Percentiles rank a stretch among this genome's conserved stretches.
These are phyloP conservation scores for Druceiella hillmani DNA, from an alignment of 2,888 invertebrate species.

Conservation along the genomic window DNA sequence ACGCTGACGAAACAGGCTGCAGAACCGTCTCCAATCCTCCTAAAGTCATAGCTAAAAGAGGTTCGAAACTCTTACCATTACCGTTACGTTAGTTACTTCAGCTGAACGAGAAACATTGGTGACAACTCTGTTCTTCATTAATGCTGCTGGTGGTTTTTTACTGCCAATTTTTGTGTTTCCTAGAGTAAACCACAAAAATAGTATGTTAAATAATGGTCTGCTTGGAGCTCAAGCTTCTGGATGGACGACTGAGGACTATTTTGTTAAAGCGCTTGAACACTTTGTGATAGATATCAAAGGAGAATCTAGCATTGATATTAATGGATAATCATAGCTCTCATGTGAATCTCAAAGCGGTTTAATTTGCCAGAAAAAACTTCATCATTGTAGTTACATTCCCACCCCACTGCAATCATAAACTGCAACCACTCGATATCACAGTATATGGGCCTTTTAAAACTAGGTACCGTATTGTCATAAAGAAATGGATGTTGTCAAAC, in stretches of 20 bases:
- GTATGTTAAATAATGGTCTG: constrained; percentile 19
- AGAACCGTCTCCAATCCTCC: constrained; percentile 15
- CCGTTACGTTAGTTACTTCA: constrained; percentile 11
- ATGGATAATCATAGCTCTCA: constrained; percentile 21
- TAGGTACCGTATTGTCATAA: constrained; percentile 16
- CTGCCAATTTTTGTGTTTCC: constrained; percentile 13
- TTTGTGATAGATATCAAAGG: constrained; percentile 21
- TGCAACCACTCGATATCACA: constrained; percentile 19
- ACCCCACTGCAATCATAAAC: constrained; percentile 22
- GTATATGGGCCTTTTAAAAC: constrained; percentile 19
- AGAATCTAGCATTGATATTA: constrained; percentile 21
- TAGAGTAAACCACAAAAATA: constrained; percentile 12
- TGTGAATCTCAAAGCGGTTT: constrained; percentile 19
- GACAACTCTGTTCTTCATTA: too few relatives aligned
- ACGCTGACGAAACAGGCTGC: constrained; percentile 10
- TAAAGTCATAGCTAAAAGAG: constrained; percentile 13
- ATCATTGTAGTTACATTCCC: constrained; percentile 19
- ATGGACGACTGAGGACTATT: constrained; percentile 22
- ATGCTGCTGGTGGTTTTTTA: constrained; percentile 10
- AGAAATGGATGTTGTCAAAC: constrained; percentile 21
- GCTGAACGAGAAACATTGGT: too few relatives aligned
- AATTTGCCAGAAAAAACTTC: constrained; percentile 18
- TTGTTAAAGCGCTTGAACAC: constrained; percentile 21
- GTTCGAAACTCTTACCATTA: constrained; percentile 14
- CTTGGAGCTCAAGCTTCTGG: constrained; percentile 18